phyloP scores from a whole-genome alignment of 2,797 vertebrate species.

The Allobates femoralis region DNA sequence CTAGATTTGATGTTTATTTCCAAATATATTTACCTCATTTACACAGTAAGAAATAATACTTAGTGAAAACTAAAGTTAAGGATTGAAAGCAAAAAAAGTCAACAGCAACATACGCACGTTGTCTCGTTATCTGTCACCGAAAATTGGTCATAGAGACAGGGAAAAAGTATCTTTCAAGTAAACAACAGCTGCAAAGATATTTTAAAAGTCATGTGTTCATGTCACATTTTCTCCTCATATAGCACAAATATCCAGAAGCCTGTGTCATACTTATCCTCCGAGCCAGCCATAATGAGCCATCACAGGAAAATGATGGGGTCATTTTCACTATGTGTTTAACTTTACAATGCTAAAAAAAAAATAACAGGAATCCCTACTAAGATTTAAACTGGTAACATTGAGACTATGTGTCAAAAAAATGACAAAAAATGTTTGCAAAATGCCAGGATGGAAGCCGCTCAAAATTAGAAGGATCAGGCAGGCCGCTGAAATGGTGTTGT shows the following conservation, averaged over 20 bases:
- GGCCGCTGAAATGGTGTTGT: neutral
- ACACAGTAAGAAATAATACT: no score
- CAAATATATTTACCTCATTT: no score
- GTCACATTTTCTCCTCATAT: neutral
- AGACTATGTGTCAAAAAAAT: neutral
- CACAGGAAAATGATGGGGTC: neutral
- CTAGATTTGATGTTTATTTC: no score
- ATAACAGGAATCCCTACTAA: neutral
- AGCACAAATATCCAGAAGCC: neutral
- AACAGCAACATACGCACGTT: neutral
- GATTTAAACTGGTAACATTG: neutral
- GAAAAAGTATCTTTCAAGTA: constrained; percentile 15
- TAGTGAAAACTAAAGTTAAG: neutral
- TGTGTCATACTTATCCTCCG: neutral
- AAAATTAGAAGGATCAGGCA: neutral
- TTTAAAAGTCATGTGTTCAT: neutral
- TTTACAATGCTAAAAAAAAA: neutral
- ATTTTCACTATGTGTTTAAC: neutral
- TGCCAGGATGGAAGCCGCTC: neutral
- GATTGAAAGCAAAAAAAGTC: neutral
- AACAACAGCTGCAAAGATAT: constrained; percentile 28
- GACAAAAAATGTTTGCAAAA: neutral
- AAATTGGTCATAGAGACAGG: constrained; percentile 10
- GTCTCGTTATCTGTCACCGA: constrained; percentile 14
- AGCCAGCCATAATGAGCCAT: neutral